phyloP scores from a whole-genome alignment of 2,888 invertebrate genomes.

The Lepidochitona cinerea region DNA sequence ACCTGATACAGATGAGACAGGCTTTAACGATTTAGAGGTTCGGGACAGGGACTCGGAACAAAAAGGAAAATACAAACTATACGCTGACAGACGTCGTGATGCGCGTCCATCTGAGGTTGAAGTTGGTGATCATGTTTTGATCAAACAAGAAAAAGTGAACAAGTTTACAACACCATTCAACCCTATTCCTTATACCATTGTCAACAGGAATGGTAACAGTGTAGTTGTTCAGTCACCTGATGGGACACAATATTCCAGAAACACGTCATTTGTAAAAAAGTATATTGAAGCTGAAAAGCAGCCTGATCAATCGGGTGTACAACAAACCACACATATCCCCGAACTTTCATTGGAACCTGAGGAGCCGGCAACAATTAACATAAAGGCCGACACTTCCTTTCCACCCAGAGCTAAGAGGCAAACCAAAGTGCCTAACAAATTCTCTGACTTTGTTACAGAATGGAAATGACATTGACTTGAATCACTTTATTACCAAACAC shows the following conservation, averaged over 20 bases:
- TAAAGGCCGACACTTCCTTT: too few relatives aligned
- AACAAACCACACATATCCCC: too few relatives aligned
- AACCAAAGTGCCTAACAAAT: too few relatives aligned
- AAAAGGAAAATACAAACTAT: slow-evolving; percentile 6
- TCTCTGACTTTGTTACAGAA: too few relatives aligned
- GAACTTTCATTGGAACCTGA: too few relatives aligned
- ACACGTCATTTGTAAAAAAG: neutral
- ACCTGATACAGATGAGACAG: neutral
- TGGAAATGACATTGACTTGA: too few relatives aligned
- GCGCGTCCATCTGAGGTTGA: slow-evolving; percentile 6
- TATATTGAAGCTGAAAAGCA: too few relatives aligned
- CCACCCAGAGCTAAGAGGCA: too few relatives aligned
- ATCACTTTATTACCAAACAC: too few relatives aligned
- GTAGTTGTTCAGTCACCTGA: neutral
- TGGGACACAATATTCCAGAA: neutral
- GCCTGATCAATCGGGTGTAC: too few relatives aligned
- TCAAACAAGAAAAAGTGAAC: slow-evolving; percentile 15
- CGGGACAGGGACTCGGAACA: slow-evolving; percentile 4
- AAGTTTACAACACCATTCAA: slow-evolving; percentile 22
- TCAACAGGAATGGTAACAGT: slow-evolving; percentile 3
- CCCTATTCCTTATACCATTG: slow-evolving; percentile 9
- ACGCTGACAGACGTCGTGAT: slow-evolving; percentile 8
- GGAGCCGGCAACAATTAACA: too few relatives aligned
- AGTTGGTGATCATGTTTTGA: slow-evolving; percentile 20
- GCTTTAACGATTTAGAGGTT: neutral